phyloP scores from a whole-genome alignment of 2,113 vertebrate species.

The Zosterops pallidus region DNA sequence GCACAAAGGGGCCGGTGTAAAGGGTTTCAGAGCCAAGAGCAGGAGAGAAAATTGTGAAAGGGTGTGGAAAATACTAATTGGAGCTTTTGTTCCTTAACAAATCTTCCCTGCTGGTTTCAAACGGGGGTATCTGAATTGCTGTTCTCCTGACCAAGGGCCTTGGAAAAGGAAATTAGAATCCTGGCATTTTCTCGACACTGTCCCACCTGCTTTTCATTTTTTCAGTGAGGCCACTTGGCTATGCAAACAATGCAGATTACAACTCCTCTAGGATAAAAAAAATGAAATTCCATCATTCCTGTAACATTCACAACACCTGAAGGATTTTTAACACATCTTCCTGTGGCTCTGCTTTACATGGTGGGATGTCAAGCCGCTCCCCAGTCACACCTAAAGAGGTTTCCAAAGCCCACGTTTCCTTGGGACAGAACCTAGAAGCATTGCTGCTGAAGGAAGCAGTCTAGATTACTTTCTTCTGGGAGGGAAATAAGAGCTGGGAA shows the following conservation, averaged over 20 bases:
- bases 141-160: constrained; percentile 72
- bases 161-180: constrained; percentile 73
- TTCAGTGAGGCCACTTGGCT: constrained; percentile 64
- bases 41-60: constrained; percentile 80
- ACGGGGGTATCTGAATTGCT: constrained; percentile 76
- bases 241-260: constrained; percentile 59
- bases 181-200: constrained; percentile 56
- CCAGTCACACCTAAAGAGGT: background rate
- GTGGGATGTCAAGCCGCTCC: background rate
- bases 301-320: background rate
- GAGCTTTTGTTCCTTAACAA: constrained; percentile 81
- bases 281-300: background rate
- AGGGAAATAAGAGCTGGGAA: background rate
- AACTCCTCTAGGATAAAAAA: background rate
- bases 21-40: constrained; percentile 73
- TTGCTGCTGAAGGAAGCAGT: background rate
- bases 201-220: constrained; percentile 48
- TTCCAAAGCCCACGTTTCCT: background rate
- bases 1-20: constrained; percentile 76
- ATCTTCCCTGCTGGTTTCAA: constrained; percentile 80
- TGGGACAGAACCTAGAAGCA: background rate
- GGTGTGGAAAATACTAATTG: constrained; percentile 85
- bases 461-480: background rate
- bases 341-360: background rate
- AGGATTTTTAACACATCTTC: background rate